phyloP scores from a whole-genome alignment of 2,888 invertebrate genomes.

The Neoitamus cyanurus region DNA sequence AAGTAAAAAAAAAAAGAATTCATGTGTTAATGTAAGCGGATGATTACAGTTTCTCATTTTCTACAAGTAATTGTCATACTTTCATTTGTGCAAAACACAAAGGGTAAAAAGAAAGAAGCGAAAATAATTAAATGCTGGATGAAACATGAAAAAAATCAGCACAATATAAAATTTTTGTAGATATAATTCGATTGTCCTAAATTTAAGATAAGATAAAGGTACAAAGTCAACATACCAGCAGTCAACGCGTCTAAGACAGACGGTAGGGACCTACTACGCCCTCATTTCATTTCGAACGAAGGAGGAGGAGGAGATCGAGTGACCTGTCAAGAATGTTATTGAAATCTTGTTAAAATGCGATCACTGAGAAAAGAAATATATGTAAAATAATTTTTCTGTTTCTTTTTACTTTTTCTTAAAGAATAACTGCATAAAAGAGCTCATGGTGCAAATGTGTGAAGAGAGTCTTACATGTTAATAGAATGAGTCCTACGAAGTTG shows the following conservation, averaged over 20 bases:
- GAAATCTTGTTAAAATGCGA: constrained; percentile 43
- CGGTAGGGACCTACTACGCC: constrained; percentile 24
- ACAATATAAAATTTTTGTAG: constrained; percentile 29
- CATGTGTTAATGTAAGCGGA: constrained; percentile 40
- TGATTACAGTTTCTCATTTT: constrained; percentile 5
- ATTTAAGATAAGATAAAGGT: constrained; percentile 36
- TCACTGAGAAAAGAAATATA: constrained; percentile 23
- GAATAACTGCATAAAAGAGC: constrained; percentile 13
- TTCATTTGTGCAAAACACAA: constrained; percentile 20
- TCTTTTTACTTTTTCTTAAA: neutral
- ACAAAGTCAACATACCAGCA: constrained; percentile 38
- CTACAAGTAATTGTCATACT: constrained; percentile 21
- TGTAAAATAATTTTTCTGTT: neutral
- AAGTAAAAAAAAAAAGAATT: neutral
- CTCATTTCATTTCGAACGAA: constrained; percentile 31
- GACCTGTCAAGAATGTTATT: constrained; percentile 44
- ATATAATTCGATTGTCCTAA: constrained; percentile 33
- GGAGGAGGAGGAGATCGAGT: constrained; percentile 41
- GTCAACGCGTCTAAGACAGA: constrained; percentile 27
- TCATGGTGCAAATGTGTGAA: constrained; percentile 15
- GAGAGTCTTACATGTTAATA: constrained; percentile 31
- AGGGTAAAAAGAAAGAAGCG: constrained; percentile 28
- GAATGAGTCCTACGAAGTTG: constrained; percentile 30
- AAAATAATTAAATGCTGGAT: constrained; percentile 44
- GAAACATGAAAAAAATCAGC: constrained; percentile 45